Conservation (phyloP, 1,140 invertebrate genomes). For the Elymnias hypermnestra region DNA sequence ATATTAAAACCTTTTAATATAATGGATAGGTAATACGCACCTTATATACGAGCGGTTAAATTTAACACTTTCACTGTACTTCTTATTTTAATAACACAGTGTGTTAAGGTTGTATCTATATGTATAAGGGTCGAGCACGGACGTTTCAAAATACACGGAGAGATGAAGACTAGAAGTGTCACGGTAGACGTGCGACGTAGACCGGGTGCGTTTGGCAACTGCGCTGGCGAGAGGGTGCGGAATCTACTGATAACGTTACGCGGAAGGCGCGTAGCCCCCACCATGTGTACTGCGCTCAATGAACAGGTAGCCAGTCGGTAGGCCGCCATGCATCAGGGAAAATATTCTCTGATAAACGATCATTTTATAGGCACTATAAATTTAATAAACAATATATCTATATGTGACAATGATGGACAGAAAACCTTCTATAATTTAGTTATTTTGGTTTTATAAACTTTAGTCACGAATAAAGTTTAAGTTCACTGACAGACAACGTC, state of each 20-base stretch:
- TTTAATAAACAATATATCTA: no score
- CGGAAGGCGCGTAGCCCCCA: constrained; percentile 66
- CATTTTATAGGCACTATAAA: no score
- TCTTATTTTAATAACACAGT: constrained; percentile 6
- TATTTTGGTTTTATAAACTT: no score
- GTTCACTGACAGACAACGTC: no score
- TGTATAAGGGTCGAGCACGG: background rate
- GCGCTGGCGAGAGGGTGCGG: constrained; percentile 62
- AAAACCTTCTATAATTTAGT: no score
- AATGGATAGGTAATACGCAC: constrained; percentile 15
- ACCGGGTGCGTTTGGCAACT: constrained; percentile 69
- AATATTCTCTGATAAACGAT: no score
- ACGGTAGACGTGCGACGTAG: constrained; percentile 56
- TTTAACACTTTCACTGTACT: constrained; percentile 43
- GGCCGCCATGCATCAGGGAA: constrained; percentile 38
- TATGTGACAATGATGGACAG: no score
- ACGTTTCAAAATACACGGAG: constrained; percentile 15
- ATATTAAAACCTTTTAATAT: constrained; percentile 5
- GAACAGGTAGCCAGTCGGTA: constrained; percentile 62
- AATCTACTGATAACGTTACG: constrained; percentile 72
- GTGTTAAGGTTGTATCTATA: background rate
- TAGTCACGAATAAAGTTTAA: no score
- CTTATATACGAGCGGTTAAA: constrained; percentile 3
- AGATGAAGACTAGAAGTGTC: constrained; percentile 52
- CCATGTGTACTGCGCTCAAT: constrained; percentile 51